Conservation (phyloP, 2,113 vertebrate genomes). For the Ophthalmolycus amberensis region DNA sequence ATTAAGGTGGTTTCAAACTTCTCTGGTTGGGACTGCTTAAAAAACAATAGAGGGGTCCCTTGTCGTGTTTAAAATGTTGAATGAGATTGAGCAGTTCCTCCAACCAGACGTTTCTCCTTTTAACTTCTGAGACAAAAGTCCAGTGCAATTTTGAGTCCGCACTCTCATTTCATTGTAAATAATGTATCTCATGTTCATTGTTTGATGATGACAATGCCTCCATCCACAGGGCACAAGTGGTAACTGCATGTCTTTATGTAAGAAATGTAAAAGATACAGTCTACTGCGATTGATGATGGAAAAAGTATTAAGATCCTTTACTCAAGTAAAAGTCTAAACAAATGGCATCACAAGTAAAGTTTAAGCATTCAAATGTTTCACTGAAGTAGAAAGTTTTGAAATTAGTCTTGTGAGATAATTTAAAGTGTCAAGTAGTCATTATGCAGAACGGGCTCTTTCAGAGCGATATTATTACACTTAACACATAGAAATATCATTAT, state of each 20-base stretch:
- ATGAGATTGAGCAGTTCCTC: neutral
- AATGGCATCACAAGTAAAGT: neutral
- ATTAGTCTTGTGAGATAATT: neutral
- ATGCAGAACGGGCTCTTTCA: neutral
- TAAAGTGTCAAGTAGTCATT: neutral
- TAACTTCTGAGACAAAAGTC: neutral
- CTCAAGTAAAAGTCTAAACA: neutral
- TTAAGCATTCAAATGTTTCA: neutral
- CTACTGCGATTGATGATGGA: neutral
- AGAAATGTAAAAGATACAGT: neutral
- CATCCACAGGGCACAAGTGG: constrained; percentile 52
- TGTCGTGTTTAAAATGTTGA: too few species aligned
- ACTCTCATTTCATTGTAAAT: neutral
- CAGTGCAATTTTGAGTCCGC: neutral
- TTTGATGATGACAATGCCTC: constrained; percentile 39
- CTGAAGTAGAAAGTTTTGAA: neutral
- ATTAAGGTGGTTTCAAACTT: neutral
- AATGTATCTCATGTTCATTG: neutral
- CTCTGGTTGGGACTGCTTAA: neutral
- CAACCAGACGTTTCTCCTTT: neutral
- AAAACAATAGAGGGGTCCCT: neutral
- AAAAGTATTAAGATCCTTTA: neutral
- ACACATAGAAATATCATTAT: neutral
- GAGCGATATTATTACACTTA: neutral
- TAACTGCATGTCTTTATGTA: constrained; percentile 16